Evolutionary conservation across 2,113 vertebrate genomes (phyloP).

Genomic region (Aspiorhynchus laticeps): DNA sequence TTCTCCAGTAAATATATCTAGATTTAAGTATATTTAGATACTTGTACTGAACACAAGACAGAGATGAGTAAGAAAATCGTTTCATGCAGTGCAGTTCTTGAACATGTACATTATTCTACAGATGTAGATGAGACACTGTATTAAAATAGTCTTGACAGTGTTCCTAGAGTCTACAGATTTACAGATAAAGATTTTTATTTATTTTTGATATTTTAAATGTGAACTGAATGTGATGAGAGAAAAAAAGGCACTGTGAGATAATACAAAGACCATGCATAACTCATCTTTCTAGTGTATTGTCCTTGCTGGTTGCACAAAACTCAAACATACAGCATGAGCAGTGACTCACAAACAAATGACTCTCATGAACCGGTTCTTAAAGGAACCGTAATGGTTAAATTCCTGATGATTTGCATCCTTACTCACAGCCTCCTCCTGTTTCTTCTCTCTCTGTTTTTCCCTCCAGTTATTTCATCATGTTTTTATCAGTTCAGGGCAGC

Average conservation of each 20-base stretch:
- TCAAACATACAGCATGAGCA: background rate
- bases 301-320: background rate
- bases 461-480: background rate
- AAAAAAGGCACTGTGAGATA: background rate
- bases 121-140: background rate
- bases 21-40: too few relatives aligned
- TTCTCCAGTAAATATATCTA: too few relatives aligned
- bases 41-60: too few relatives aligned
- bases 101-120: too few relatives aligned
- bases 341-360: background rate
- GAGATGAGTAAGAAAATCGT: too few relatives aligned
- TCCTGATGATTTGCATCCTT: background rate
- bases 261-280: background rate
- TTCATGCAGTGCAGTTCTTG: too few relatives aligned
- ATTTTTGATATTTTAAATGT: background rate
- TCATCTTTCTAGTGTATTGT: background rate
- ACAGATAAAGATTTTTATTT: background rate
- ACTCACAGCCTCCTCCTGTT: background rate
- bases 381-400: background rate
- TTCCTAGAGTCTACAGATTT: background rate
- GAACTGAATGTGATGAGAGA: background rate
- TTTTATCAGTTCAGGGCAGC: background rate
- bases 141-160: too few relatives aligned
- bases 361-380: background rate
- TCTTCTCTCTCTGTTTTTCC: background rate